Conservation (phyloP, 64 coral and sea anemone genomes). For the Pachyseris speciosa region DNA sequence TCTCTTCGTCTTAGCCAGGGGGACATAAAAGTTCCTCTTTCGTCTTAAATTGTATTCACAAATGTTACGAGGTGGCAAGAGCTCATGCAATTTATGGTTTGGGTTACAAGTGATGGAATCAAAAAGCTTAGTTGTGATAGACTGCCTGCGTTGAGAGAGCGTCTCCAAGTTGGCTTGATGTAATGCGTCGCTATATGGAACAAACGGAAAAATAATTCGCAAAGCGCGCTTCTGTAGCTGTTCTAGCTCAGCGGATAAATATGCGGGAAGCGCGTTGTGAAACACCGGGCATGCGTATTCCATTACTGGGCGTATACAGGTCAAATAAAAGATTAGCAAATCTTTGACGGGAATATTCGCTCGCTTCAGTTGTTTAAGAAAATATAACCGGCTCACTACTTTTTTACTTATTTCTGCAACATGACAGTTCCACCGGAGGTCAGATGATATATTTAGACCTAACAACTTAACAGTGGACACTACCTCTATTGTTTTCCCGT, state of each 20-base stretch:
- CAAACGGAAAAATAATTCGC: constrained; percentile 7
- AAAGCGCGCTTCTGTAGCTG: constrained; percentile 6
- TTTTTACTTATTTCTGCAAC: constrained; percentile 8
- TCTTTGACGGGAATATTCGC: constrained; percentile 28
- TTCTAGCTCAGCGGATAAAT: constrained; percentile 18
- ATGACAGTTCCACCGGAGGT: constrained; percentile 34
- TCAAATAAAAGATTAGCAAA: constrained; percentile 36
- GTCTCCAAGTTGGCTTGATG: constrained; percentile 7
- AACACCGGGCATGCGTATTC: constrained; percentile 55
- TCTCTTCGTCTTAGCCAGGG: constrained; percentile 20
- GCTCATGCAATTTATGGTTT: constrained; percentile 28
- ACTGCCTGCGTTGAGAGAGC: background rate
- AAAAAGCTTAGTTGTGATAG: constrained; percentile 30
- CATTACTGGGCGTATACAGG: constrained; percentile 31
- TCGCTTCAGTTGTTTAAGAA: constrained; percentile 25
- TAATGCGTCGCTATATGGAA: background rate
- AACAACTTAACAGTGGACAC: constrained; percentile 49
- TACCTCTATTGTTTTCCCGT: constrained; percentile 40
- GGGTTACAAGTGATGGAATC: constrained; percentile 12
- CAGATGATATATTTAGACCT: constrained; percentile 15
- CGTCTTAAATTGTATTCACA: constrained; percentile 17
- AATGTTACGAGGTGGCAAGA: constrained; percentile 8
- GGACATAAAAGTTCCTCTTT: constrained; percentile 3
- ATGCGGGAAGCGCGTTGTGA: constrained; percentile 20
- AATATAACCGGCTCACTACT: constrained; percentile 1